Conservation (phyloP, 2,113 vertebrate genomes). For the Trochalopteron elliotii region DNA sequence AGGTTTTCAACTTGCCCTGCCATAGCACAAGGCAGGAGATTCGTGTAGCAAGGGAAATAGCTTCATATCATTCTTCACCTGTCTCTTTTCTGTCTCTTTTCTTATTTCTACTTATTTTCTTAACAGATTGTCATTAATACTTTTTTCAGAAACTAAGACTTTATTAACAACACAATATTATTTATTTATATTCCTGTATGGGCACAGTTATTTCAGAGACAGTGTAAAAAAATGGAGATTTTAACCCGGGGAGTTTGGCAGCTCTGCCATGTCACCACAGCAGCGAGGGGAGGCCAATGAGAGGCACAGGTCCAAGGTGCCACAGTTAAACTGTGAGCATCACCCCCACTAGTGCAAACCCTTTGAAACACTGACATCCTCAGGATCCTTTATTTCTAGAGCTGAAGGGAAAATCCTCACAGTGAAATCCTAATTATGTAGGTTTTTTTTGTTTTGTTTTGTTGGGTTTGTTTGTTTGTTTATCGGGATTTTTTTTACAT, state of each 20-base stretch:
- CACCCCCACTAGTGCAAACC: neutral
- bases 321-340: neutral
- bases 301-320: neutral
- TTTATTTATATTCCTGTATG: neutral
- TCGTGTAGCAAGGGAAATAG: neutral
- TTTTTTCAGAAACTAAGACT: neutral
- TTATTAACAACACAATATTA: neutral
- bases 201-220: neutral
- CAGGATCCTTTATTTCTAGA: neutral
- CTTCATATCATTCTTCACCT: neutral
- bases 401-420: neutral
- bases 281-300: neutral
- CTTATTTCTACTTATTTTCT: neutral
- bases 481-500: neutral
- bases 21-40: neutral
- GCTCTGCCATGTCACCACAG: neutral
- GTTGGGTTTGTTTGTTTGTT: too few species aligned
- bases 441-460: too few species aligned
- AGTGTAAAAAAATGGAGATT: neutral
- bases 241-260: neutral
- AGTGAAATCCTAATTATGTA: neutral
- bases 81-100: neutral
- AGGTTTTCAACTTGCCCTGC: slow-evolving; percentile 12
- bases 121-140: neutral
- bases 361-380: neutral